phyloP scores from a whole-genome alignment of 2,888 invertebrate species.

The Drosophila mettleri region DNA sequence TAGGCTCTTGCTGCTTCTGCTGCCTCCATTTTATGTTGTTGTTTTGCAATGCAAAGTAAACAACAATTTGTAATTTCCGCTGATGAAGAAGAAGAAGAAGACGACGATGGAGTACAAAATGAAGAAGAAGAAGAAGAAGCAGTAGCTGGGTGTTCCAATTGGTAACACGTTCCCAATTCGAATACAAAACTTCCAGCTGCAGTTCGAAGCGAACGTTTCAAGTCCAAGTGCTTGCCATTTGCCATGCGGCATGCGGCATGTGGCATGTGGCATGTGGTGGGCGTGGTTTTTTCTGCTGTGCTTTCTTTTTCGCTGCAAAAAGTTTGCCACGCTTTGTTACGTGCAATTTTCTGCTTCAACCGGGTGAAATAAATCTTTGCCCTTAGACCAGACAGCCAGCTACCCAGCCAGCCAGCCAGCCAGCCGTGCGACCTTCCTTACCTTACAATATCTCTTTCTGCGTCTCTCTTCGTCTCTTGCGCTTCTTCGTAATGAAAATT shows the following conservation, averaged over 20 bases:
- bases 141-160: not conserved
- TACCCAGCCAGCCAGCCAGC: slow-evolving; percentile 9
- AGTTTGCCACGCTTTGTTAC: slow-evolving; percentile 76
- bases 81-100: slow-evolving; percentile 43
- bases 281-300: slow-evolving; percentile 23
- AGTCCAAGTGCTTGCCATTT: slow-evolving; percentile 31
- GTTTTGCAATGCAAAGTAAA: slow-evolving; percentile 73
- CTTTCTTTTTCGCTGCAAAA: slow-evolving; percentile 29
- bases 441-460: not conserved
- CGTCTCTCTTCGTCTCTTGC: slow-evolving; percentile 10
- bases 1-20: slow-evolving; percentile 5
- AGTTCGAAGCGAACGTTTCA: slow-evolving; percentile 21
- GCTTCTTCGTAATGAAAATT: slow-evolving; percentile 2
- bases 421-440: slow-evolving; percentile 11
- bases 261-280: slow-evolving; percentile 27
- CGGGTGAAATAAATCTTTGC: slow-evolving; percentile 74
- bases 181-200: slow-evolving; percentile 1
- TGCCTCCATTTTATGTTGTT: slow-evolving; percentile 28
- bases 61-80: slow-evolving; percentile 79
- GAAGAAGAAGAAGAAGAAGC: not conserved
- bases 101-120: not conserved
- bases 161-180: slow-evolving; percentile 17
- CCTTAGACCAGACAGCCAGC: slow-evolving; percentile 28
- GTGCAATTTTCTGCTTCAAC: slow-evolving; percentile 78
- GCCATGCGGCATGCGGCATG: slow-evolving; percentile 13